A percentile compares a stretch with the other conserved stretches of the same genome.
Evolutionary conservation across 2,888 invertebrate species (phyloP).

Genomic region (Pyrocoelia pectoralis): DNA sequence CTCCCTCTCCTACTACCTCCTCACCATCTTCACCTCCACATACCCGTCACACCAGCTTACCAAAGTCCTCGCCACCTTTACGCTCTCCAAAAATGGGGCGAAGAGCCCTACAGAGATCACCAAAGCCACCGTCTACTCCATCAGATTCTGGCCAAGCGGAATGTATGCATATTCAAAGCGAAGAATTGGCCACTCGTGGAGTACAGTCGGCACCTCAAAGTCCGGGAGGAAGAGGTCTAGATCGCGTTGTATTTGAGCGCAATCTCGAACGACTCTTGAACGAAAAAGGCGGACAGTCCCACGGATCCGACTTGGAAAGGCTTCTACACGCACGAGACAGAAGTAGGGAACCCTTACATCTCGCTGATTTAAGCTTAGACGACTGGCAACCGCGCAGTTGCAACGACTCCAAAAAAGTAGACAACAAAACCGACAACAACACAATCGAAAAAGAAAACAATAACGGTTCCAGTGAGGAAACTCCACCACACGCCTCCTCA

Average conservation of each 20-base stretch:
- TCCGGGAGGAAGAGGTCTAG: slow-evolving; percentile 64
- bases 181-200: slow-evolving; percentile 45
- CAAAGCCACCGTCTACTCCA: slow-evolving; percentile 56
- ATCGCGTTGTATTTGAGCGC: slow-evolving; percentile 73
- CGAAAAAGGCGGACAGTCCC: slow-evolving; percentile 57
- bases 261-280: slow-evolving; percentile 70
- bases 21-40: slow-evolving; percentile 61
- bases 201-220: slow-evolving; percentile 44
- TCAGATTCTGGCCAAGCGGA: slow-evolving; percentile 48
- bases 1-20: slow-evolving; percentile 69
- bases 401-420: slow-evolving; percentile 49
- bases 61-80: slow-evolving; percentile 62
- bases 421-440: slow-evolving; percentile 44
- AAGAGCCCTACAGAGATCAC: slow-evolving; percentile 61
- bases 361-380: slow-evolving; percentile 67
- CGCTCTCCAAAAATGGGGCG: slow-evolving; percentile 67
- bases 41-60: slow-evolving; percentile 52
- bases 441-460: slow-evolving; percentile 48
- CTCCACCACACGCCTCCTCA: slow-evolving; percentile 64
- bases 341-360: slow-evolving; percentile 67
- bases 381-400: slow-evolving; percentile 62
- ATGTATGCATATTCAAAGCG: slow-evolving; percentile 37
- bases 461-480: slow-evolving; percentile 41
- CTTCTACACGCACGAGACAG: slow-evolving; percentile 65
- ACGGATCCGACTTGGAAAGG: slow-evolving; percentile 59